Evolutionary conservation across 2,888 invertebrate genomes (phyloP).

Genomic region (Synanthedon vespiformis): DNA sequence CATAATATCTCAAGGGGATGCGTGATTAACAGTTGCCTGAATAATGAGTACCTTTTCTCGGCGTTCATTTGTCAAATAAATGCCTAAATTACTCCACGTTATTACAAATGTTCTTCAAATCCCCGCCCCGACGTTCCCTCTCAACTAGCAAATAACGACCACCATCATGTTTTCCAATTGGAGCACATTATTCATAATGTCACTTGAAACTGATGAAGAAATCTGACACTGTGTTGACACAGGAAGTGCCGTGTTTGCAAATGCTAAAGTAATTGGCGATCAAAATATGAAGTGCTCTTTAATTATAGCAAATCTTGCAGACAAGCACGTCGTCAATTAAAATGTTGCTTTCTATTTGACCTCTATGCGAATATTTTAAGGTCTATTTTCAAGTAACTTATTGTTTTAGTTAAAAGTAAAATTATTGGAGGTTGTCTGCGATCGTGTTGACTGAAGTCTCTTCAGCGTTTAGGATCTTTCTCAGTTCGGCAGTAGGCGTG

Average conservation of each 20-base stretch:
- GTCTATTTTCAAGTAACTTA: too few relatives aligned
- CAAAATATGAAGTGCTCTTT: background rate
- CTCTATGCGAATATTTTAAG: background rate
- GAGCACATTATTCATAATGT: background rate
- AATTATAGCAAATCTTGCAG: background rate
- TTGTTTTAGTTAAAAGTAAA: too few relatives aligned
- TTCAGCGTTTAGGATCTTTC: background rate
- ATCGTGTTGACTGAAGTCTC: background rate
- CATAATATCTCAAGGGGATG: slow-evolving; percentile 2
- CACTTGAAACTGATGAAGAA: background rate
- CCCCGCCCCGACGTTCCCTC: background rate
- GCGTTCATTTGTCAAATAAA: slow-evolving; percentile 35
- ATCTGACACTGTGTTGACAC: background rate
- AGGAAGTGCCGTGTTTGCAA: background rate
- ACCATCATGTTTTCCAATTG: background rate
- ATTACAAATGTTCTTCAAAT: slow-evolving; percentile 16
- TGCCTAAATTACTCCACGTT: slow-evolving; percentile 26
- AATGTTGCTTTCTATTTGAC: background rate
- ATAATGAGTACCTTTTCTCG: slow-evolving; percentile 10
- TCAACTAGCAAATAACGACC: background rate
- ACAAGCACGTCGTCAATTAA: background rate
- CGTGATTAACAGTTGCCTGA: slow-evolving; percentile 20
- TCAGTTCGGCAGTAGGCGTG: background rate
- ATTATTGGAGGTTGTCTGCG: too few relatives aligned
- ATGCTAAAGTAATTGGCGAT: background rate